Base-by-base conservation (phyloP, 1,140 invertebrate genomes). In the Polyergus mexicanus region DNA sequence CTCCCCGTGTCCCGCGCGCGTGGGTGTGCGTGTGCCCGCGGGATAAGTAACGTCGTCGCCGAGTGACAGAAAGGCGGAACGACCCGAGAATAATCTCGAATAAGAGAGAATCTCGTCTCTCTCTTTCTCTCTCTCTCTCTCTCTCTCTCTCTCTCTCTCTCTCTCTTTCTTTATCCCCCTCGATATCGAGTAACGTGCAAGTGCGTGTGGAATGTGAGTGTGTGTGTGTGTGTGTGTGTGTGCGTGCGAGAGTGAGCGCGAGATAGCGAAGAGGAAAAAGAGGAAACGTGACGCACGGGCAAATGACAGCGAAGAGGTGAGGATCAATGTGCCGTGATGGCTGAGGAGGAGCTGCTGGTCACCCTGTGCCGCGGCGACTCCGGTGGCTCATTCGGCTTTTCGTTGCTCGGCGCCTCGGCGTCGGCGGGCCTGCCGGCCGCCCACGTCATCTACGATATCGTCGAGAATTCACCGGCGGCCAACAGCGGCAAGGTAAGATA, bases 381-480 rank as follows among this genome's bases (percentile, higher is more conserved):
- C 94, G 97, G 98, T 56, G 97, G 97, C 94, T 97, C 98, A 92
- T 97, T 98, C 94, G 98, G 98, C 91, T 98, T 98, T 96, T 98
- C 98, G 90, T 95, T 98, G 89, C 96, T 98, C 92, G 97, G 98
- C 86, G 97, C 97, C 95, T 98, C 92, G 97, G 98, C 86, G 78
- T 97, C 97, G 95, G 97, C 97, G 92, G 98, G 97, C 94, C 96
- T 98, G 93, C 98, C 98, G 92, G 78, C 78, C 66, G 68, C 78
- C 76, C 98, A 98, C 93, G 97, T 98, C 94, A 98, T 98, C 94
- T 98, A 98, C 95, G 97, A 98, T 95, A 98, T 98, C 93, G 96
- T 98, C 92, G 98, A 98, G 95, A 98, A 98, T 95, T 98, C 98
- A 89, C 98, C 98, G 92, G 98, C 98, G 85, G 98, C 98, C 90